Conservation (phyloP, 2,888 invertebrate species). For the Thymelicus lineola region DNA sequence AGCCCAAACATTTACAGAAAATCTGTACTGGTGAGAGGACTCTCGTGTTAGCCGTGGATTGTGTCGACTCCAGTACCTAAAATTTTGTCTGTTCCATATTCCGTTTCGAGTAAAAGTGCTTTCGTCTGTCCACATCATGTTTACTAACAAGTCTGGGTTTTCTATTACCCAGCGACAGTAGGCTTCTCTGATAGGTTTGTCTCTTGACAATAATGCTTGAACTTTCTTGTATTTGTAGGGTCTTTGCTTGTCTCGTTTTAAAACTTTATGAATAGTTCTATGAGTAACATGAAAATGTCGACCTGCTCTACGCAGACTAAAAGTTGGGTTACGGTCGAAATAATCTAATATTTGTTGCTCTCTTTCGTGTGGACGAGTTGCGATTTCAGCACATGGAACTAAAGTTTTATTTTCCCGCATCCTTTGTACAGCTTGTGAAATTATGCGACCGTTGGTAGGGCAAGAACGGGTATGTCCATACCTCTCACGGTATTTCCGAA, state of each 20-base stretch:
- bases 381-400: neutral
- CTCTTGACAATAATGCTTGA: conserved; percentile 34
- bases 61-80: conserved; percentile 17
- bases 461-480: conserved; percentile 14
- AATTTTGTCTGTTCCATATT: conserved; percentile 37
- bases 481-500: conserved; percentile 27
- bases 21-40: conserved; percentile 1
- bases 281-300: no score
- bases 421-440: conserved; percentile 14
- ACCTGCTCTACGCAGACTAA: no score
- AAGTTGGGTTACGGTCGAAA: no score
- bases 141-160: neutral
- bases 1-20: conserved; percentile 12
- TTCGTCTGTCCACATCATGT: neutral
- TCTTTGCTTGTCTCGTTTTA: conserved; percentile 7
- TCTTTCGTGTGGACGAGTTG: no score
- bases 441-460: conserved; percentile 11
- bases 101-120: neutral
- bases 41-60: conserved; percentile 31
- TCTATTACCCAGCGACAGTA: conserved; percentile 3
- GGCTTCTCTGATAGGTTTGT: conserved; percentile 14
- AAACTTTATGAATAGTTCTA: no score
- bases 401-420: conserved; percentile 23
- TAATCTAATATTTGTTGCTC: no score
- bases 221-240: conserved; percentile 33